Conservation (phyloP, 37 sponge, comb jelly and placozoan genomes). For the Crambe crambe region DNA sequence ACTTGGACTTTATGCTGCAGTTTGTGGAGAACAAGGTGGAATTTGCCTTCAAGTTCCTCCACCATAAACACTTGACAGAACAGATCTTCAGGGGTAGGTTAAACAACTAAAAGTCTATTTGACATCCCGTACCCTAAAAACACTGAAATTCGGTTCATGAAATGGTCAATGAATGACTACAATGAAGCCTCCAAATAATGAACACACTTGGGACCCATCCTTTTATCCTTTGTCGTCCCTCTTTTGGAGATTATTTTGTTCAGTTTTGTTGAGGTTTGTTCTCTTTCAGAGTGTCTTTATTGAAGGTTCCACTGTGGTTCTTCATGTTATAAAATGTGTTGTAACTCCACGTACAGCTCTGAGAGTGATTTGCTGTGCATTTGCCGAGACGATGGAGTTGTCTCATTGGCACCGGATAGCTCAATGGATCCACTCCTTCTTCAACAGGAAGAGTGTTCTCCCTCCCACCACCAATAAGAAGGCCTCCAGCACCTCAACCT, state of each 20-base stretch:
- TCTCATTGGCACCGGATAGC: slow-evolving; percentile 30
- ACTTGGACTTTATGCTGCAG: slow-evolving; percentile 16
- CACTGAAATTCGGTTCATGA: no score
- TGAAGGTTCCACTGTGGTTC: no score
- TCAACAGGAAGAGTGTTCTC: neutral
- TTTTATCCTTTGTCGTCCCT: neutral
- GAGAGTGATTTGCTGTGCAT: slow-evolving; percentile 48
- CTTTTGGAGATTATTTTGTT: neutral
- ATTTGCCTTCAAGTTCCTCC: slow-evolving; percentile 2
- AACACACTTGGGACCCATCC: no score
- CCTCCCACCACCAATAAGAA: neutral
- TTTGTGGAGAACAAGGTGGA: slow-evolving; percentile 30
- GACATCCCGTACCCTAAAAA: neutral
- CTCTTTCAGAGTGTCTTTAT: no score
- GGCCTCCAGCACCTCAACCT: slow-evolving; percentile 10
- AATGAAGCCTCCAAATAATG: no score
- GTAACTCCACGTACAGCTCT: slow-evolving; percentile 25
- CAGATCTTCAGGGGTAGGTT: slow-evolving; percentile 32
- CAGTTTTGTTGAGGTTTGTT: no score
- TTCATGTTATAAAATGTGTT: no score
- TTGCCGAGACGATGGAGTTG: slow-evolving; percentile 17
- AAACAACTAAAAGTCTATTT: no score
- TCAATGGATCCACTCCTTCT: slow-evolving; percentile 30
- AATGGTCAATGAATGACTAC: no score
- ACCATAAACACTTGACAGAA: slow-evolving; percentile 13